Conservation (phyloP, 2,888 invertebrate genomes). For the Nemurella pictetii region DNA sequence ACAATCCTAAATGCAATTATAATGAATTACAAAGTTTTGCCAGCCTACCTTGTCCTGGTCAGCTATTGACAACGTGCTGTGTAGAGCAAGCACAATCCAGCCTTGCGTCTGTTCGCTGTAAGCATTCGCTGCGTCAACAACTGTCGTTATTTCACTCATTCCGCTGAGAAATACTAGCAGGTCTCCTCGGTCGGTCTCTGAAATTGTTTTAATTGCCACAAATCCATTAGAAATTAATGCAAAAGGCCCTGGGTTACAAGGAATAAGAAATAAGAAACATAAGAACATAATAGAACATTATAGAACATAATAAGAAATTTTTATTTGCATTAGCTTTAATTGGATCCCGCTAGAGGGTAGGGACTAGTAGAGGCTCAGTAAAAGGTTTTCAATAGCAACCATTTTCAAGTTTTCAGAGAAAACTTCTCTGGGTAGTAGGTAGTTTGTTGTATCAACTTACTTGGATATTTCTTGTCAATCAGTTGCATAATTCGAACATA, state of each 20-base stretch:
- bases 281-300: too few species aligned
- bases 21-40: too few species aligned
- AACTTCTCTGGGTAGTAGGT: background rate
- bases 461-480: constrained; percentile 86
- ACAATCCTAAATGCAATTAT: too few species aligned
- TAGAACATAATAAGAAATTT: too few species aligned
- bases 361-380: too few species aligned
- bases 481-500: constrained; percentile 90
- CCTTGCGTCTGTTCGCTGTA: constrained; percentile 74
- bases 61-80: constrained; percentile 87
- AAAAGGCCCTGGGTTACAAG: background rate
- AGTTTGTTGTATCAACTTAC: constrained; percentile 52
- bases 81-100: constrained; percentile 93
- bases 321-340: too few species aligned
- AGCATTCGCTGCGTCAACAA: constrained; percentile 83
- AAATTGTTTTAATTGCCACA: constrained; percentile 40
- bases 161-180: constrained; percentile 94
- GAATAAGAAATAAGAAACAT: too few species aligned
- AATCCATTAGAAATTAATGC: constrained; percentile 15
- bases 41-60: constrained; percentile 93
- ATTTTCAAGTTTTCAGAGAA: background rate
- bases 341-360: too few species aligned
- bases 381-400: too few species aligned
- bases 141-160: constrained; percentile 85
- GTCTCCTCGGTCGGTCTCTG: constrained; percentile 86